phyloP scores from a whole-genome alignment of 1,140 invertebrate species.

The Nautilus pompilius region DNA sequence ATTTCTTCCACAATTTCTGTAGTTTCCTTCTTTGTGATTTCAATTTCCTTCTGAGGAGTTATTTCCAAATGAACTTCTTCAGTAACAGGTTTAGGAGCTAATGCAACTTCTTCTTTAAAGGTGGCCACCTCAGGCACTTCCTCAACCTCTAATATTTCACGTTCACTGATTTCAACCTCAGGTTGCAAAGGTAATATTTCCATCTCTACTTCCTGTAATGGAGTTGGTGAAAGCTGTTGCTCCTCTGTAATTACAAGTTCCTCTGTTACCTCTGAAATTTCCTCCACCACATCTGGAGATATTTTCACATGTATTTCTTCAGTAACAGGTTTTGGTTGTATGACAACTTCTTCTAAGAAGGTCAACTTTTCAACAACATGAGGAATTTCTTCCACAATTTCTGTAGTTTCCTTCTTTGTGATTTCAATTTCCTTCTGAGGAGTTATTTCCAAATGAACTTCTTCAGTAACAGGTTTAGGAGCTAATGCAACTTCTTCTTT shows the following conservation, averaged over 20 bases:
- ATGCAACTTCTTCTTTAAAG: constrained; percentile 6
- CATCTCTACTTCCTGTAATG: no score
- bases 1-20: constrained; percentile 2
- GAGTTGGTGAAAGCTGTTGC: constrained; percentile 6
- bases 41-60: background rate
- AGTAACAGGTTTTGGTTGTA: no score
- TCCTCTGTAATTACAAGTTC: constrained; percentile 5
- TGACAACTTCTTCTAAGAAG: no score
- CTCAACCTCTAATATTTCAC: no score
- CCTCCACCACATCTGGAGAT: no score
- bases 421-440: constrained; percentile 1
- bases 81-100: background rate
- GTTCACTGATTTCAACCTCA: no score
- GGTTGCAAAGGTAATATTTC: no score
- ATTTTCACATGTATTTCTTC: no score
- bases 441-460: background rate
- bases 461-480: constrained; percentile 1
- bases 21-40: background rate
- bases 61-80: background rate
- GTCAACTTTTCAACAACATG: no score
- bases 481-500: constrained; percentile 1
- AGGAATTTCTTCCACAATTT: constrained; percentile 1
- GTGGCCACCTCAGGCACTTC: no score
- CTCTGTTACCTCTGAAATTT: constrained; percentile 4
- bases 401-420: background rate